phyloP scores from a whole-genome alignment of 2,113 vertebrate genomes.

The Pedetes capensis region DNA sequence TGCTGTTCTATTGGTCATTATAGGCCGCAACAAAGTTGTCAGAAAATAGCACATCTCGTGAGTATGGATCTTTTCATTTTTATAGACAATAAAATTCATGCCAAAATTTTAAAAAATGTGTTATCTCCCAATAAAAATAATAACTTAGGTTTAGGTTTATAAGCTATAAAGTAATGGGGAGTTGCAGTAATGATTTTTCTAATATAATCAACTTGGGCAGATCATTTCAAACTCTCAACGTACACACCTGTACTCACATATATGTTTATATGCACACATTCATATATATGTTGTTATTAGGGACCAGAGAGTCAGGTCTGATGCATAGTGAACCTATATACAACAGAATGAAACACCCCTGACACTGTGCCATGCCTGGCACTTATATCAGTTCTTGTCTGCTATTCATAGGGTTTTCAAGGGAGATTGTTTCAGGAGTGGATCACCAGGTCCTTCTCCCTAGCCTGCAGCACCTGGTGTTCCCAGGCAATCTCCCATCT shows the following conservation, averaged over 20 bases:
- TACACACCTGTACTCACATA: too few relatives aligned
- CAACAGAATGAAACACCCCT: too few relatives aligned
- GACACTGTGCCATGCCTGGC: too few relatives aligned
- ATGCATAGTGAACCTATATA: too few relatives aligned
- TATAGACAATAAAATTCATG: not conserved
- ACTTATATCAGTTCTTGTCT: too few relatives aligned
- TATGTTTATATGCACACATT: not conserved
- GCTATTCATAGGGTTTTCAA: too few relatives aligned
- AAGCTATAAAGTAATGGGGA: not conserved
- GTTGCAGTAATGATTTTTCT: not conserved
- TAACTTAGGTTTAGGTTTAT: not conserved
- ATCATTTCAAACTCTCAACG: constrained; percentile 4
- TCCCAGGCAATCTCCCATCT: too few relatives aligned
- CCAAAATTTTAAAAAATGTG: not conserved
- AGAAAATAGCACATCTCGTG: not conserved
- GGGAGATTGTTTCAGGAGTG: too few relatives aligned
- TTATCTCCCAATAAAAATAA: not conserved
- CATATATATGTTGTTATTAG: too few relatives aligned
- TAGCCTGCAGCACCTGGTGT: too few relatives aligned
- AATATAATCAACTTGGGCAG: not conserved
- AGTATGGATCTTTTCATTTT: not conserved
- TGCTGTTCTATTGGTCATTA: not conserved
- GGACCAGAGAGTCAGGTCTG: too few relatives aligned
- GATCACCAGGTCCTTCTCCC: too few relatives aligned
- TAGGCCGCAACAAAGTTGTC: not conserved